Base-by-base conservation (phyloP, 2,888 invertebrate genomes). In the Rotaria sp. region DNA sequence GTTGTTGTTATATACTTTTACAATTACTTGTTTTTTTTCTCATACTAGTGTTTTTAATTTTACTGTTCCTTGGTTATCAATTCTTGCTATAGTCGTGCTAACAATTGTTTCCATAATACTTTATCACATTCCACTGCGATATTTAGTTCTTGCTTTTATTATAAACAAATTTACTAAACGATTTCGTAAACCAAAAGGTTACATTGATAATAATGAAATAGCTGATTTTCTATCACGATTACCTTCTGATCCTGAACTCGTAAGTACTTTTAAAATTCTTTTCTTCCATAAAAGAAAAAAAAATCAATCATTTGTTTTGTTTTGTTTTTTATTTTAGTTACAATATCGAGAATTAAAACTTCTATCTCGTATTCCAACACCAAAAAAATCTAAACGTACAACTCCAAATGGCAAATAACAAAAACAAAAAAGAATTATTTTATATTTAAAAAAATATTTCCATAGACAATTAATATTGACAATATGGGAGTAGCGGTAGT, bases 101-200 rank as follows among this genome's bases (percentile, higher is more conserved):
- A 90, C 94, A 87, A 92, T 94, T 85, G 95, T 94, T 26, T 94
- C 94, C 89, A 88, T 95, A 85, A 94, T 97, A 21, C 92, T 98
- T 30, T 97, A 96, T 90, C 93, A 94, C 88, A 93, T 99, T 90
- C 97, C 97, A 74, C 92, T 97, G 85, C 93, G 96, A 89, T 95
- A 95, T 91, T 93, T 98, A 84, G 93, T 98, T 85, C 94, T 98
- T 93, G 93, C 94, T 30, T 98, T 97, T 96, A 92, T 92, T 90
- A 89, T 96, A 87, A 96, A 97, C 92, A 99, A 98, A 92, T 99
- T 98, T 92, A 94, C 96, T 50, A 94, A 96, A 89, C 95, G 96
- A 92, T 93, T 98, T 87, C 92, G 97, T 86, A 93, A 96, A 88
- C 97, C 98, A 13, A 95, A 97, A 91, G 94, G 95, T 57, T 86